phyloP scores from a whole-genome alignment of 2,113 vertebrate genomes.

The cattle (Bos taurus) region ARS-UCD2.0 NC_037355.1:22746501-22747000 shows the following conservation, averaged over 20 bases:
- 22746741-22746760: background rate
- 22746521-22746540: background rate
- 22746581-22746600: background rate
- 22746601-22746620: background rate
- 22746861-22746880: background rate
- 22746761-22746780: background rate
- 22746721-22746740: background rate
- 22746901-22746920: background rate
- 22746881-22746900: background rate
- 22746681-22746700: background rate
- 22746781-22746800: background rate
- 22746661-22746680: background rate
- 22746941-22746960: background rate
- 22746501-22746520: background rate
- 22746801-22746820: background rate
- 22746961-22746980: background rate
- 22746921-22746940: background rate
- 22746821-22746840: background rate
- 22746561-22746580: background rate
- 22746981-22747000: background rate
- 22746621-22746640: background rate
- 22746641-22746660: rapidly evolving
- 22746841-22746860: background rate
- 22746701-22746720: background rate
- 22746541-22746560: background rate